Evolutionary conservation across 2,797 vertebrate genomes (phyloP), one percentile per base, ranked within the genome.

Genomic region (Melanotaenia nigrans): DNA sequence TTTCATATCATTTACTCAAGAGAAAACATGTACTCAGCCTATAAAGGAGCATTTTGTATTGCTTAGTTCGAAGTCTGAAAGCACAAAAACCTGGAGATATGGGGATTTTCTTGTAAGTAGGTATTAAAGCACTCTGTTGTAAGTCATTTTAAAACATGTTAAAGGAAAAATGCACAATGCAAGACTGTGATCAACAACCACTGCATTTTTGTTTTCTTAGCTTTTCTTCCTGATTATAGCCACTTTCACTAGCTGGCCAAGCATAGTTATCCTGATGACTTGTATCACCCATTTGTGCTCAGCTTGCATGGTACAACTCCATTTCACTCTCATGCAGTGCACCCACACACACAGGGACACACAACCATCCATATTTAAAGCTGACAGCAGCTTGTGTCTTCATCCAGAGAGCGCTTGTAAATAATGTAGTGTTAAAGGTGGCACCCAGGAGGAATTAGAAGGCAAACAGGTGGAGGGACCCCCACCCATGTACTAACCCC

Each of bases 371-470:
- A 86, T 78, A 90, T 85, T 85, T 83, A 89, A 90, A 82, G 75
- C 70, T 76, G 76, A 87, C 83, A 88, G 82, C 90, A 89, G 88
- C 90, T 91, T 91, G 90, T 73, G 79, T 82, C 82, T 88, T 74
- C 83, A 87, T 81, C 87, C 87, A 84, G 78, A 78, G 80, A 90
- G 82, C 83, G 90, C 86, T 86, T 93, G 93, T 94, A 94, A 94
- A 94, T 94, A 94, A 95, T 94, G 91, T 90, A 93, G 93, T 78
- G 92, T 93, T 92, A 92, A 93, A 92, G 85, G 87, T 94, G 87
- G 78, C 87, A 92, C 90, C 83, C 89, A 84, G 75, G 68, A 81
- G 84, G 65, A 89, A 76, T 81, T 83, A 85, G 59, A 72, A 77
- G 83, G 78, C 36, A 73, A 91, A 85, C 93, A 95, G 93, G 91